Evolutionary conservation across 2,888 invertebrate genomes (phyloP).

Genomic region (Agrochola lychnidis): DNA sequence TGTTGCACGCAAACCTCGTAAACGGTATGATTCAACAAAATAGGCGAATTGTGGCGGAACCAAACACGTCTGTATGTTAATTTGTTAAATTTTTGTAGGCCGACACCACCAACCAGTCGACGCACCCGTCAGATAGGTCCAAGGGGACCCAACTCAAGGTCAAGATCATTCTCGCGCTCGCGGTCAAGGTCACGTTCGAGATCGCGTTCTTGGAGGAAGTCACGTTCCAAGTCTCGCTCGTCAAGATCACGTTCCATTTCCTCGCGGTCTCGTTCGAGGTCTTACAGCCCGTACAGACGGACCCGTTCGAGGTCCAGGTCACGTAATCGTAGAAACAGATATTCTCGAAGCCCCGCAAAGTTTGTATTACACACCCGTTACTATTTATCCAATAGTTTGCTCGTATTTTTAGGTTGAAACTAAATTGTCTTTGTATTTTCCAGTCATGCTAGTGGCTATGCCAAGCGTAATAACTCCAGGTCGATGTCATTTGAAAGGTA

Average conservation of each 20-base stretch:
- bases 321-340: constrained; percentile 77
- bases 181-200: constrained; percentile 73
- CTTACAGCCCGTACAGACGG: constrained; percentile 81
- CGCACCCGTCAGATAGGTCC: constrained; percentile 79
- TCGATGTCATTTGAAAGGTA: constrained; percentile 87
- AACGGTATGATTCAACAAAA: constrained; percentile 71
- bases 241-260: constrained; percentile 77
- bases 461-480: constrained; percentile 85
- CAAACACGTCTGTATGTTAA: background rate
- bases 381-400: constrained; percentile 22
- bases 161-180: constrained; percentile 72
- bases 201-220: constrained; percentile 76
- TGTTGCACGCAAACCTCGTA: constrained; percentile 78
- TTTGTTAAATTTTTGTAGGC: constrained; percentile 20
- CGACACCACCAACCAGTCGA: constrained; percentile 65
- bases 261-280: constrained; percentile 74
- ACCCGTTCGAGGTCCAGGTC: constrained; percentile 74
- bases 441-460: constrained; percentile 81
- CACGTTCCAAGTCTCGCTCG: constrained; percentile 70
- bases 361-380: constrained; percentile 75
- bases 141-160: constrained; percentile 76
- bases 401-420: constrained; percentile 35
- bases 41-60: background rate
- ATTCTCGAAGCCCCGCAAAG: constrained; percentile 83
- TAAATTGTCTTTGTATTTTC: constrained; percentile 72